Conservation (phyloP, 1,140 invertebrate species). For the Neotoxoptera formosana region DNA sequence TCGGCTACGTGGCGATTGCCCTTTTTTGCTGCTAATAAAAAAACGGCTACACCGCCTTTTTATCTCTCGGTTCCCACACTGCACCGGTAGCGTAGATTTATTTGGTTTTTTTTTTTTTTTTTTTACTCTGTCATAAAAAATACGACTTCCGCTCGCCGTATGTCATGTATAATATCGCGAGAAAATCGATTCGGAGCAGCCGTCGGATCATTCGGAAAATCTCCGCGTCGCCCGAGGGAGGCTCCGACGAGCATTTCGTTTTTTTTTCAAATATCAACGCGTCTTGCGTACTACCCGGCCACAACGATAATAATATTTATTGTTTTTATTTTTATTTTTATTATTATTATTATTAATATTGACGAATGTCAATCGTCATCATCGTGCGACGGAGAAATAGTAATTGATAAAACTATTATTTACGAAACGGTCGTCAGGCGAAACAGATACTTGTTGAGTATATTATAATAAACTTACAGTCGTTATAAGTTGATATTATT, state of each 20-base stretch:
- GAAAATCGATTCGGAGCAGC: background rate
- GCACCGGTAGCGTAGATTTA: no score
- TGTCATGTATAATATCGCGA: background rate
- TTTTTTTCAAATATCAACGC: background rate
- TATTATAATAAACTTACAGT: background rate
- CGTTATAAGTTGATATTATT: no score
- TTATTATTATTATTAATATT: no score
- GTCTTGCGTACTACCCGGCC: background rate
- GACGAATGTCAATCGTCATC: no score
- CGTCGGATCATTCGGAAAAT: background rate
- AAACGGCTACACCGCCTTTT: background rate
- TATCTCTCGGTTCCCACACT: background rate
- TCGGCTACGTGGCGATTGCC: background rate
- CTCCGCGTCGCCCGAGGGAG: background rate
- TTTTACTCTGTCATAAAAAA: background rate
- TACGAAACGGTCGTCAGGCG: background rate
- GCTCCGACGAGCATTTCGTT: background rate
- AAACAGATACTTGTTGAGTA: background rate
- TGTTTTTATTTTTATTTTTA: no score
- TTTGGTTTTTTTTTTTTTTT: background rate
- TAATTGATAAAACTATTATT: background rate
- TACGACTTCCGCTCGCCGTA: background rate
- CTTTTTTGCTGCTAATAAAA: slow-evolving; percentile 25
- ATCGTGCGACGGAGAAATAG: background rate
- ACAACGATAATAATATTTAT: no score